Evolutionary conservation across 2,113 vertebrate species (phyloP).

Genomic region (Platichthys stellatus): DNA sequence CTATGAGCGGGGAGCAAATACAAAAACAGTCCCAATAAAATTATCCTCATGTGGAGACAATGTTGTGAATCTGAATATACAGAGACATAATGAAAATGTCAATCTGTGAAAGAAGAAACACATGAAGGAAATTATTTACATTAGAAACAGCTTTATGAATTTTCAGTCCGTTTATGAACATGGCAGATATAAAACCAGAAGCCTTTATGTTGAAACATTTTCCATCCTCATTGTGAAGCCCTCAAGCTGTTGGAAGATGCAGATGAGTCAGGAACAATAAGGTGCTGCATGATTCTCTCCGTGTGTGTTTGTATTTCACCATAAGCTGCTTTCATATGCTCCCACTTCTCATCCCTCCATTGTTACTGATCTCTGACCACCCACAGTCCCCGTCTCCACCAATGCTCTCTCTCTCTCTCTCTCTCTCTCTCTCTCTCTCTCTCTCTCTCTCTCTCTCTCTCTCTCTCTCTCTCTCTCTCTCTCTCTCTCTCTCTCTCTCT

Average conservation of each 20-base stretch:
- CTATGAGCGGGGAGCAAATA: too few species aligned
- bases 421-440: conserved; percentile 1
- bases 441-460: neutral
- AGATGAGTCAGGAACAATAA: conserved; percentile 46
- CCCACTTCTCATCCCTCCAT: conserved; percentile 44
- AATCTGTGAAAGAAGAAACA: neutral
- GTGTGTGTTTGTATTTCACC: conserved; percentile 47
- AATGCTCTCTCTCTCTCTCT: neutral
- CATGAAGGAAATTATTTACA: neutral
- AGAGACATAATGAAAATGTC: neutral
- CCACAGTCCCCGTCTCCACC: conserved; percentile 34
- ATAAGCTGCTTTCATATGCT: conserved; percentile 45
- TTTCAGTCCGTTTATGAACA: conserved; percentile 3
- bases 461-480: conserved; percentile 1
- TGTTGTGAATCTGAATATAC: neutral
- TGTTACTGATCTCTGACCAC: conserved; percentile 54
- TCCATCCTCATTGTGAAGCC: conserved; percentile 33
- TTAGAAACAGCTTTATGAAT: conserved; percentile 3
- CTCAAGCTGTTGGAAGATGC: conserved; percentile 41
- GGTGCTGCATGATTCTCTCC: conserved; percentile 17
- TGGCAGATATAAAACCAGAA: neutral
- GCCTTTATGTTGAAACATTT: conserved; percentile 19
- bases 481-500: neutral
- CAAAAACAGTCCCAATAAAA: neutral
- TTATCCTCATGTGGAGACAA: neutral